Evolutionary conservation across 2,797 vertebrate genomes (phyloP).

Genomic region (Pseudochirops corinnae): DNA sequence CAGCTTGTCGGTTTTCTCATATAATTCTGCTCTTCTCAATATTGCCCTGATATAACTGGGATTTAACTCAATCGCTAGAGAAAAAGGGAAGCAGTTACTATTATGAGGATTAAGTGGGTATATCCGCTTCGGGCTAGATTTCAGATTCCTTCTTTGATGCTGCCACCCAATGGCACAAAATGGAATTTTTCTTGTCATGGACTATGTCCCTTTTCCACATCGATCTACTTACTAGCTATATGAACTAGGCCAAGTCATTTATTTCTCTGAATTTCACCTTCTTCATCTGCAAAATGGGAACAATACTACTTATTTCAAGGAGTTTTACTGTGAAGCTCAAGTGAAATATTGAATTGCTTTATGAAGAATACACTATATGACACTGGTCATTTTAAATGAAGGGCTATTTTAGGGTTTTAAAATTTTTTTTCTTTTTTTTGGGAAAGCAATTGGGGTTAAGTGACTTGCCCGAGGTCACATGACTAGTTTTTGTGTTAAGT

Average conservation of each 20-base stretch:
- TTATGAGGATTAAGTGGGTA: conserved; percentile 7
- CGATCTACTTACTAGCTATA: not conserved
- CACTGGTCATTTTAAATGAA: not conserved
- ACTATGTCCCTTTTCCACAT: not conserved
- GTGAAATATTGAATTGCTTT: not conserved
- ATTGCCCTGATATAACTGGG: conserved; percentile 92
- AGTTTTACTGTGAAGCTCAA: not conserved
- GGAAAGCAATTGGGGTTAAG: too few relatives aligned
- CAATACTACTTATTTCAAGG: not conserved
- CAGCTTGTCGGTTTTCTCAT: conserved; percentile 95
- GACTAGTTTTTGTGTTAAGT: too few relatives aligned
- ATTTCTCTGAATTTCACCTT: not conserved
- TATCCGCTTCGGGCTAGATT: not conserved
- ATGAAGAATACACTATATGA: not conserved
- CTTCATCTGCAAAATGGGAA: not conserved
- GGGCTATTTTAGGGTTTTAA: not conserved
- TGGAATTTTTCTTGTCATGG: conserved; percentile 8
- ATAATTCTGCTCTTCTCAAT: conserved; percentile 94
- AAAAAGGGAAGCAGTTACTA: conserved; percentile 65
- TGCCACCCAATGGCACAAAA: not conserved
- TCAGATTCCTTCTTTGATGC: conserved; percentile 7
- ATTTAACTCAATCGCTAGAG: conserved; percentile 93
- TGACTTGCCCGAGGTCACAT: too few relatives aligned
- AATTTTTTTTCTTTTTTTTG: not conserved
- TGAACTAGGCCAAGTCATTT: not conserved